Conservation (phyloP, 2,888 invertebrate genomes). For the Nymphalis polychloros region DNA sequence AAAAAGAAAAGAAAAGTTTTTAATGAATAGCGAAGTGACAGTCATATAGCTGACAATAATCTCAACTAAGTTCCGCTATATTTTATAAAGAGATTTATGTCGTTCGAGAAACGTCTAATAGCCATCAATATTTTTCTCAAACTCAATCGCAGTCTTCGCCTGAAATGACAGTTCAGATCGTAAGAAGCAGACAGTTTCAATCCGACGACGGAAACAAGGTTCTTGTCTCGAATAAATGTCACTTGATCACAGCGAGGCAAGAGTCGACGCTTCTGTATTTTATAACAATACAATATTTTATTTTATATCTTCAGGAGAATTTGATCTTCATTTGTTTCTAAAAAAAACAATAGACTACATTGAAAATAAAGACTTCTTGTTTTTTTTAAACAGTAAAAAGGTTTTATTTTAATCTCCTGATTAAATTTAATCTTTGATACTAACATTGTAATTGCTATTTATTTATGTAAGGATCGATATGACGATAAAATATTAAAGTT, state of each 20-base stretch:
- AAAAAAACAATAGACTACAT: not conserved
- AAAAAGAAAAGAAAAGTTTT: too few relatives aligned
- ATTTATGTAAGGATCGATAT: too few relatives aligned
- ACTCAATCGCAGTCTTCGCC: conserved; percentile 39
- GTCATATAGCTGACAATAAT: not conserved
- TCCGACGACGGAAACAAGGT: conserved; percentile 31
- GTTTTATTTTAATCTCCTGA: too few relatives aligned
- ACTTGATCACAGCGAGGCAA: conserved; percentile 28
- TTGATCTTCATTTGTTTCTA: conserved; percentile 5
- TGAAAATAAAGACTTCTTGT: not conserved
- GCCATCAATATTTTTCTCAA: conserved; percentile 39
- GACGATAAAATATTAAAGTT: too few relatives aligned
- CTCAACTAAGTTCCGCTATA: not conserved
- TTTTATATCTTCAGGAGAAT: conserved; percentile 1
- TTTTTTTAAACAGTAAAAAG: too few relatives aligned
- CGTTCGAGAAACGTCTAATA: conserved; percentile 18
- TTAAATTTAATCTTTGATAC: too few relatives aligned
- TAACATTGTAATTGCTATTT: too few relatives aligned
- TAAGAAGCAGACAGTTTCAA: conserved; percentile 35
- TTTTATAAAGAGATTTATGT: conserved; percentile 1
- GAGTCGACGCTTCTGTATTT: conserved; percentile 19
- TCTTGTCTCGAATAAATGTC: conserved; percentile 44
- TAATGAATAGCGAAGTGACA: not conserved
- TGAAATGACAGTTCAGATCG: conserved; percentile 36
- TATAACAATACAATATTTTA: conserved; percentile 5